phyloP scores from a whole-genome alignment of 2,888 invertebrate genomes.

The Ceratothoa steindachneri region DNA sequence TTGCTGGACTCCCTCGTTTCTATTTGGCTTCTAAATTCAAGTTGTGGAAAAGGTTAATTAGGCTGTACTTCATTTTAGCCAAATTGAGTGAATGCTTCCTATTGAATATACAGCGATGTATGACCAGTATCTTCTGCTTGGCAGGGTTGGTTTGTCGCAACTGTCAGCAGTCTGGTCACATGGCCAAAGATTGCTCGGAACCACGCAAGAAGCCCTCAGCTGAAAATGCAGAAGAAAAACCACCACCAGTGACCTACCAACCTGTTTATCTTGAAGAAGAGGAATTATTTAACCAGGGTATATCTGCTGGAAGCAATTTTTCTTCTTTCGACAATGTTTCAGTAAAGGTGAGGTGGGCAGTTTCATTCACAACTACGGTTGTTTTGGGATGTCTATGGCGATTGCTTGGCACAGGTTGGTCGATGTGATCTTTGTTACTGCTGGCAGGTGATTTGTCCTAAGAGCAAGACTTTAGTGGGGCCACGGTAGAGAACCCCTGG shows the following conservation, averaged over 20 bases:
- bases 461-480: no score
- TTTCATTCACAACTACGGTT: neutral
- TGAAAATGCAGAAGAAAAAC: conserved; percentile 50
- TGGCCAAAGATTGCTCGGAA: conserved; percentile 25
- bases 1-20: no score
- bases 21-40: no score
- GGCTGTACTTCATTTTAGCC: no score
- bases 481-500: no score
- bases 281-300: conserved; percentile 66
- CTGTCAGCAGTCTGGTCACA: conserved; percentile 41
- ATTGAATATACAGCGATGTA: no score
- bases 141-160: conserved; percentile 20
- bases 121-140: no score
- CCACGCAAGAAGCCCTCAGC: neutral
- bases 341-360: conserved; percentile 67
- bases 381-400: neutral
- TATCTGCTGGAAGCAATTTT: conserved; percentile 84
- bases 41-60: no score
- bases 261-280: conserved; percentile 73
- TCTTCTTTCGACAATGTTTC: conserved; percentile 81
- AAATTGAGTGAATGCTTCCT: no score
- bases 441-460: no score
- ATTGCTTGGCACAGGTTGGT: neutral
- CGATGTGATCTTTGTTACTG: no score
- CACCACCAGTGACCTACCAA: conserved; percentile 58